Evolutionary conservation across 2,113 vertebrate genomes (phyloP), one percentile per base, ranked within the genome.

Genomic region (Zingel zingel): DNA sequence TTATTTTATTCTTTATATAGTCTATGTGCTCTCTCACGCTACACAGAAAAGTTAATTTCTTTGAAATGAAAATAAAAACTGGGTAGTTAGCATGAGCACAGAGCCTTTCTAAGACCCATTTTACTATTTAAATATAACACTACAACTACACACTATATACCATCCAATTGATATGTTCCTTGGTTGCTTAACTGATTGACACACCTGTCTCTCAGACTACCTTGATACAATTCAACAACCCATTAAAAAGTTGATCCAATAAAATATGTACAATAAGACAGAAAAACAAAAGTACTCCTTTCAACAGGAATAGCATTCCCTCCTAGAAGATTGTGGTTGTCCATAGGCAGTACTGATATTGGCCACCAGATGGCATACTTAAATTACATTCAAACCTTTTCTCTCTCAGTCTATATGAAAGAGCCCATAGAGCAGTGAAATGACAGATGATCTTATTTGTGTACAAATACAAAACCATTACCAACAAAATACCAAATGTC

Each of bases 341-440:
- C 2, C 21, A 6, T 10, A 0, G 45, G 67, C 57, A 64, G 33
- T 79, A 54, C 19, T 25, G 10, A 21, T 30, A 71, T 11, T 59
- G 11, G 4, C 70, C 91, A 90, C 74, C 30, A 81, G 82, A 45
- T 70, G 89, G 71, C 81, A 87, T 50, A 53, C 19, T 70, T 43
- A 10, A 21, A 74, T 16, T 19, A 67, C 47, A 57, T 21, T 50
- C 5, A 48, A 30, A 47, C 12, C 18, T 27, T 45, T 50, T 47
- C 11, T 48, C 15, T 39, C 2, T 5, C 4, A 25, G 50, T 30
- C 47, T n/a, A 1, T 3, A 9, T 11, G 0, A 58, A 12, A 30
- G 8, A 25, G 45, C 30, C 53, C 3, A 14, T 51, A 10, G 1
- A 62, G 45, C 1, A 21, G 5, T 6, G 13, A 43, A 53, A 39